A percentile compares a stretch with the other conserved stretches of the same genome.
phyloP scores from a whole-genome alignment of 1,140 invertebrate genomes.

The Oncopeltus fasciatus region DNA sequence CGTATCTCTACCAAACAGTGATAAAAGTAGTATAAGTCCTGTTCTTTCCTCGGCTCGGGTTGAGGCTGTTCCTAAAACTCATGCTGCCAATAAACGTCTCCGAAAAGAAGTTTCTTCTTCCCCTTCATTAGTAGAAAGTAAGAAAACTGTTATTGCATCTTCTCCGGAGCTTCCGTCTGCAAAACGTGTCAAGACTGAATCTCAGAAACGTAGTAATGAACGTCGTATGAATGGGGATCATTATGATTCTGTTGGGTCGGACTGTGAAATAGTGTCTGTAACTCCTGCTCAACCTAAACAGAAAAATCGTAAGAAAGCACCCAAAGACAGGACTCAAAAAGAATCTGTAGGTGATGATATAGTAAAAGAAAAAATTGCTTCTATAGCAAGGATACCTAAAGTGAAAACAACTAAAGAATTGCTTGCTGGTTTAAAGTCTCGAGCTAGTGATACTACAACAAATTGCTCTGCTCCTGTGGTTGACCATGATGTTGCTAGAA shows the following conservation, averaged over 20 bases:
- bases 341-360: slow-evolving; percentile 33
- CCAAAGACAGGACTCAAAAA: slow-evolving; percentile 31
- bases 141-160: background rate
- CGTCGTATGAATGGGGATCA: slow-evolving; percentile 32
- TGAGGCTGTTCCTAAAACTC: slow-evolving; percentile 39
- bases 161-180: slow-evolving; percentile 16
- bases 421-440: slow-evolving; percentile 57
- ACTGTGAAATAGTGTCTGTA: slow-evolving; percentile 21
- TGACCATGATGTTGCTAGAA: slow-evolving; percentile 24
- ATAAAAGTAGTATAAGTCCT: slow-evolving; percentile 21
- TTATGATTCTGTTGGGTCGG: slow-evolving; percentile 14
- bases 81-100: slow-evolving; percentile 44
- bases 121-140: background rate
- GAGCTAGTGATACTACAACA: slow-evolving; percentile 25
- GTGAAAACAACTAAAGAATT: slow-evolving; percentile 75
- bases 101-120: slow-evolving; percentile 35
- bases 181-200: slow-evolving; percentile 17
- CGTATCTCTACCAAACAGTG: slow-evolving; percentile 21
- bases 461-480: slow-evolving; percentile 31
- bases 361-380: slow-evolving; percentile 47
- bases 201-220: slow-evolving; percentile 26
- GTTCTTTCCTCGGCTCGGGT: slow-evolving; percentile 16
- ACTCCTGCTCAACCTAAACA: slow-evolving; percentile 15
- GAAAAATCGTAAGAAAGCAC: slow-evolving; percentile 44
- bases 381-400: slow-evolving; percentile 47